Evolutionary conservation across 1,140 invertebrate species (phyloP).

Genomic region (Orchesella cincta): DNA sequence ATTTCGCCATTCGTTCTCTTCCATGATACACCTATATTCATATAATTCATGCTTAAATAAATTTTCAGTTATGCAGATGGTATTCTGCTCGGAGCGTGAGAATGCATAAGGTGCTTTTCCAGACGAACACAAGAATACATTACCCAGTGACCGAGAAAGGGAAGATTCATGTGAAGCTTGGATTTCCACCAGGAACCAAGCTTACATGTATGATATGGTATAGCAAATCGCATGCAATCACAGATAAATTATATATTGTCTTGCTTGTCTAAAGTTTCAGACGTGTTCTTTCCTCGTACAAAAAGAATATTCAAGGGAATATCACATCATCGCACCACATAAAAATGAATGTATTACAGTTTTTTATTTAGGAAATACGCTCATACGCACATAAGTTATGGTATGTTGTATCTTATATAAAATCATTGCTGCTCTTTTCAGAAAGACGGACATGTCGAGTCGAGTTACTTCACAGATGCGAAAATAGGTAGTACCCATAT

Average conservation of each 20-base stretch:
- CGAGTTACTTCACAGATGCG: no score
- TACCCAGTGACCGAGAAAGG: conserved; percentile 6
- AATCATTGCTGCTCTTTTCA: no score
- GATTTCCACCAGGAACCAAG: no score
- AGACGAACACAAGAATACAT: background rate
- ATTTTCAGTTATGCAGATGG: background rate
- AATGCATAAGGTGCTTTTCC: conserved; percentile 9
- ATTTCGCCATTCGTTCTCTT: background rate
- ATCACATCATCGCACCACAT: background rate
- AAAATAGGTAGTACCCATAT: no score
- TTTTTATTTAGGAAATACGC: no score
- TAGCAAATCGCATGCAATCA: background rate
- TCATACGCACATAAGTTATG: no score
- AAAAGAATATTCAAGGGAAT: background rate
- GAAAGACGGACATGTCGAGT: no score
- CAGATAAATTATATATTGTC: background rate
- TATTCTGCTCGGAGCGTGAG: background rate
- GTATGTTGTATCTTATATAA: no score
- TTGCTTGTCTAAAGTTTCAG: background rate
- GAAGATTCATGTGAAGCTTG: background rate
- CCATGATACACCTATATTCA: background rate
- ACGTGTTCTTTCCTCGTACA: background rate
- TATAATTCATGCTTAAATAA: background rate
- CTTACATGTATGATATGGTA: no score
- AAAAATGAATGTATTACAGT: no score